Base-by-base conservation (phyloP, 2,797 vertebrate genomes). In the Zenarchopterus dispar region DNA sequence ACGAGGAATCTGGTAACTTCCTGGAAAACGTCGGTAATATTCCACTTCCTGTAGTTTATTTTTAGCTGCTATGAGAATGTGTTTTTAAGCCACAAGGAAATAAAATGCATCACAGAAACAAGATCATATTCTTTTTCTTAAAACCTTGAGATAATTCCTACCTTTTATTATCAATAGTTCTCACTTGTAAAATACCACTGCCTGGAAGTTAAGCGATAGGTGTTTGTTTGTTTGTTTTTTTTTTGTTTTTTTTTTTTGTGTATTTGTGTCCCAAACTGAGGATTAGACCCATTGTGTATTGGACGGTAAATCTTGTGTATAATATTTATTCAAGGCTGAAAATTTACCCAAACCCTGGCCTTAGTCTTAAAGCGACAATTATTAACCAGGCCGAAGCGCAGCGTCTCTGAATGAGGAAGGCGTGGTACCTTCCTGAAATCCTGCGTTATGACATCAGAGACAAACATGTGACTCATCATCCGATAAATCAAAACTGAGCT, bases 41-140 rank as follows among this genome's bases (percentile, higher is more conserved):
- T 78, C 17, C 22, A 31, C 67, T 84, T 81, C 64, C 67, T 74
- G 23, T n/a, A 39, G 57, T 49, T 10, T 57, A 48, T 71, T 70
- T 76, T 58, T 59, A 62, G 41, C 22, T 48, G 10, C n/a, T 73
- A 1, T 31, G 21, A 69, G 54, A 51, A 60, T 17, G 21, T 68
- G 50, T 24, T 51, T n/a, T 72, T 22, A 10, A 16, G 43, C 15
- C 5, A 23, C 21, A 33, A 9, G 15, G 5, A 64, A 62, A 23
- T 43, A 15, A 7, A 46, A 2, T 62, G 28, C 18, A 33, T 46
- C 8, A 50, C 13, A 19, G 43, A 22, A 64, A 21, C 21, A 46
- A 57, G 24, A 43, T 1, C 2, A n/a, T 2, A 2, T 22, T n/a
- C 17, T 23, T 9, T 45, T 13, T 8, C 46, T 56, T 26, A 23